Evolutionary conservation across 2,888 invertebrate genomes (phyloP).

Genomic region (Synergus japonicus): DNA sequence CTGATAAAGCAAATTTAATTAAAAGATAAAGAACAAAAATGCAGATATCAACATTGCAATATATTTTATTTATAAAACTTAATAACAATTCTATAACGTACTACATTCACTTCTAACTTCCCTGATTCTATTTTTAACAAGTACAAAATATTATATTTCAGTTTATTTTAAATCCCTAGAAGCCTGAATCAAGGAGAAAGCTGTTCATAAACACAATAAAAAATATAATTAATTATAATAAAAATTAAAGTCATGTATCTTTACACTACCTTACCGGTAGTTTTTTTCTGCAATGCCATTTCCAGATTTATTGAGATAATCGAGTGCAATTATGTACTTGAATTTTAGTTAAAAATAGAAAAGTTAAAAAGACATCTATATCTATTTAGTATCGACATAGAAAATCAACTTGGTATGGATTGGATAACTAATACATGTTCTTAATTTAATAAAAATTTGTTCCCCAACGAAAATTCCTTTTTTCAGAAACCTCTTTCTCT

Average conservation of each 20-base stretch:
- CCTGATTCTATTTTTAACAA: slow-evolving; percentile 13
- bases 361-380: too few relatives aligned
- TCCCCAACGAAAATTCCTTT: neutral
- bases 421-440: too few relatives aligned
- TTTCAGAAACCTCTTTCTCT: neutral
- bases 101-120: neutral
- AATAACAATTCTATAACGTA: neutral
- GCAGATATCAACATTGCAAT: slow-evolving; percentile 1
- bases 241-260: too few relatives aligned
- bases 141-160: neutral
- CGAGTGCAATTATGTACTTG: too few relatives aligned
- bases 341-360: too few relatives aligned
- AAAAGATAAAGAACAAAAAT: neutral
- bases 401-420: too few relatives aligned
- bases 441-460: neutral
- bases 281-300: too few relatives aligned
- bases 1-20: neutral
- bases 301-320: too few relatives aligned
- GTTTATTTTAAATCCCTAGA: neutral
- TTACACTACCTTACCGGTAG: too few relatives aligned
- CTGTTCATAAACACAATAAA: neutral
- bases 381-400: too few relatives aligned
- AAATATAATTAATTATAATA: too few relatives aligned
- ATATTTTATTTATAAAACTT: slow-evolving; percentile 36
- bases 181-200: neutral